Evolutionary conservation across 1,140 invertebrate species (phyloP).

Genomic region (Lasaia peninsularis): DNA sequence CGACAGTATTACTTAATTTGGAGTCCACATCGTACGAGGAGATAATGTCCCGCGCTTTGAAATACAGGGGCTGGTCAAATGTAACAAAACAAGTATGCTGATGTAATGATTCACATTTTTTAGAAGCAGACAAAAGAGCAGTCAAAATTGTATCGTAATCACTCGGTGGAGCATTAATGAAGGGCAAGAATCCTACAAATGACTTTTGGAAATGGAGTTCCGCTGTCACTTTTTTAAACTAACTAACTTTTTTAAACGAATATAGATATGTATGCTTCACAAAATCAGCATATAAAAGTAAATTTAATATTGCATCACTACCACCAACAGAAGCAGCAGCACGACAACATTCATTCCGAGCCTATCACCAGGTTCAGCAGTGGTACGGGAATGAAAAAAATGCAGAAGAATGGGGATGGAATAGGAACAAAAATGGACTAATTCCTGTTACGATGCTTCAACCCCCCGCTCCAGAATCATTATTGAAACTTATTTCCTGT

Average conservation of each 20-base stretch:
- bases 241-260: too few relatives aligned
- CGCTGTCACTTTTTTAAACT: too few relatives aligned
- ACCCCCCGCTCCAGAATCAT: constrained; percentile 14
- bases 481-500: constrained; percentile 23
- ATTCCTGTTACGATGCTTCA: constrained; percentile 22
- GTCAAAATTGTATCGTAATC: too few relatives aligned
- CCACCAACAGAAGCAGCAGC: constrained; percentile 15
- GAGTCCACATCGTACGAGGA: neutral
- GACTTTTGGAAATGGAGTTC: too few relatives aligned
- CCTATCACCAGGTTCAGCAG: constrained; percentile 32
- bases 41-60: neutral
- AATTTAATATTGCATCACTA: too few relatives aligned
- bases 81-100: constrained; percentile 54
- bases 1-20: neutral
- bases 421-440: constrained; percentile 22
- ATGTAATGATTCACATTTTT: constrained; percentile 63
- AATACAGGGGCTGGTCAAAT: constrained; percentile 9
- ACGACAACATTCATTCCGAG: constrained; percentile 29
- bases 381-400: too few relatives aligned
- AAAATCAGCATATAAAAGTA: too few relatives aligned
- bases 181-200: too few relatives aligned
- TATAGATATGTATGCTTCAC: too few relatives aligned
- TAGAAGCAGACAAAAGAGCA: constrained; percentile 43
- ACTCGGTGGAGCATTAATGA: too few relatives aligned
- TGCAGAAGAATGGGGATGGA: too few relatives aligned